Evolutionary conservation across 1,140 invertebrate genomes (phyloP), one percentile per base, ranked within the genome.

Genomic region (Danaus melanippus): DNA sequence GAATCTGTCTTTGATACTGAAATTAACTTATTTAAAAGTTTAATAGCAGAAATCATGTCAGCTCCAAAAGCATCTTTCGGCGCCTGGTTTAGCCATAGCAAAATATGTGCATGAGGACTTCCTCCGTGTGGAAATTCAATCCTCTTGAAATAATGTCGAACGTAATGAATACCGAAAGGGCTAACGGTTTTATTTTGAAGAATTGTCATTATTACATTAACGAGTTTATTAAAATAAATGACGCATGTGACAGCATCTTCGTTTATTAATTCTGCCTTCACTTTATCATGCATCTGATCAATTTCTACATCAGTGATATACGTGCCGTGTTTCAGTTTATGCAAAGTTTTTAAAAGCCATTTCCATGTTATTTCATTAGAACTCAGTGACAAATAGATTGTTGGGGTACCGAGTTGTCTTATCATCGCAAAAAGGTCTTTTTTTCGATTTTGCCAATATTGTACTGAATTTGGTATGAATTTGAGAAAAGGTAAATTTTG

Each of bases 101-200:
- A 53, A 50, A 64, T 68, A 54, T 68, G 59, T 0, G 66, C 71
- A 46, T 60, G 58, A 53, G 66, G 60, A 58, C 67, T 68, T 12
- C 78, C 88, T 58, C 72, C 65, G 71, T 86, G 79, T 71, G 84
- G 83, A 72, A 86, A 89, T 76, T 84, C 86, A 63, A 83, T 79
- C 66, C 74, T 51, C 69, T 66, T 70, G 47, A 74, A 85, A 53
- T 76, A 86, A 56, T 81, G 11, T 0, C 66, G 5, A 41, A 84
- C 57, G 11, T 49, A 41, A 63, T 73, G 73, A 58, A 76, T 68
- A 10, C 60, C 53, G 56, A 80, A 83, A 10, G 74, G 58, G 67
- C 65, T 68, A 46, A n/a, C 10, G 46, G 71, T 64, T 67, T 77
- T 82, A 21, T 58, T 62, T 53, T 67, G 58, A 10, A 68, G 32